Percentiles rank a stretch among this genome's conserved stretches.
These are phyloP conservation scores for Agonopterix arenella DNA, from an alignment of 2,888 invertebrate genomes.

Conservation along the genomic window DNA sequence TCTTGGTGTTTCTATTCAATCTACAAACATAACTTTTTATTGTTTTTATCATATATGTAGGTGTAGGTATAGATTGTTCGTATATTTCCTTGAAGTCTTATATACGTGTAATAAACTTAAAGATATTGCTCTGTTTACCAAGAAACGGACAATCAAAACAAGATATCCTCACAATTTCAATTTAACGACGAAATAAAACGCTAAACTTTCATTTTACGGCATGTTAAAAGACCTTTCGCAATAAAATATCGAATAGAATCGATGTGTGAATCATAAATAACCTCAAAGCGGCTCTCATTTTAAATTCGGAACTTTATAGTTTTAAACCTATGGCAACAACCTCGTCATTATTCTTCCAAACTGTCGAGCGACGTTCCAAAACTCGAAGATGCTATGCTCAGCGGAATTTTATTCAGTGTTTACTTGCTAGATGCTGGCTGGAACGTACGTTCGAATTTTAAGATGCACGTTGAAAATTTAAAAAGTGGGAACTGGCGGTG, in stretches of 20 bases:
- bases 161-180: constrained; percentile 1
- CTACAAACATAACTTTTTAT: no score
- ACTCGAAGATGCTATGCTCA: constrained; percentile 31
- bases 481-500: not conserved
- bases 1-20: no score
- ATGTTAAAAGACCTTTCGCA: constrained; percentile 7
- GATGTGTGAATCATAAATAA: constrained; percentile 11
- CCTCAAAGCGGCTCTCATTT: constrained; percentile 12
- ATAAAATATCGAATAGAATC: constrained; percentile 6
- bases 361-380: constrained; percentile 27
- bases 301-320: constrained; percentile 11
- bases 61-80: no score
- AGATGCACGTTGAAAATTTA: constrained; percentile 15
- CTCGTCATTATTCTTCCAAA: constrained; percentile 28
- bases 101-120: not conserved
- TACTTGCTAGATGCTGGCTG: constrained; percentile 18
- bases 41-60: no score
- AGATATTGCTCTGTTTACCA: constrained; percentile 6
- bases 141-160: constrained; percentile 2
- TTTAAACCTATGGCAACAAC: constrained; percentile 28
- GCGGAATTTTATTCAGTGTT: constrained; percentile 32
- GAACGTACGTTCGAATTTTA: constrained; percentile 14
- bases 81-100: no score
- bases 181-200: constrained; percentile 6
- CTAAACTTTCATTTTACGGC: constrained; percentile 3